Percentiles rank a stretch among this genome's conserved stretches.
Evolutionary conservation across 2,797 vertebrate species (phyloP).

Genomic region (Dendrocincla tyrannina): DNA sequence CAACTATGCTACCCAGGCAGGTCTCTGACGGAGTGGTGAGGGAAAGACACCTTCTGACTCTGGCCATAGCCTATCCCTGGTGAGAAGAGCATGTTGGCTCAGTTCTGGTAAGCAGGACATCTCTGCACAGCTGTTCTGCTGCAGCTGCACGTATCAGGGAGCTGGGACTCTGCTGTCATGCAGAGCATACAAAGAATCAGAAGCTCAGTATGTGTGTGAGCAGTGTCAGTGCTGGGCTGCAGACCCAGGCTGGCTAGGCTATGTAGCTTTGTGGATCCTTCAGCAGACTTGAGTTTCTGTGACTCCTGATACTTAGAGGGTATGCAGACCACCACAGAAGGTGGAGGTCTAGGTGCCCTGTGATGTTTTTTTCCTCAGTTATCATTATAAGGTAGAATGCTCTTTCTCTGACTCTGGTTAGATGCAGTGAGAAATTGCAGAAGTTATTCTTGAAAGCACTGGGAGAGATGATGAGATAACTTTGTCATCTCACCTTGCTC

Average conservation of each 20-base stretch:
- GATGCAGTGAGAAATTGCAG: not conserved
- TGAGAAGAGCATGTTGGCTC: not conserved
- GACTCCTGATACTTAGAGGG: not conserved
- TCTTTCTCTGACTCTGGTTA: not conserved
- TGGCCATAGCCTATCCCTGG: not conserved
- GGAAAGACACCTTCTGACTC: not conserved
- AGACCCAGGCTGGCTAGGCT: not conserved
- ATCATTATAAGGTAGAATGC: not conserved
- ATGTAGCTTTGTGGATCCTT: not conserved
- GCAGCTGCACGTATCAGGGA: not conserved
- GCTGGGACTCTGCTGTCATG: not conserved
- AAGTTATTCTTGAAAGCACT: not conserved
- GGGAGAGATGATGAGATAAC: not conserved
- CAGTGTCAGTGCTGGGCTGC: not conserved
- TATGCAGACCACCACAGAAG: not conserved
- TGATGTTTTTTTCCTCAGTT: not conserved
- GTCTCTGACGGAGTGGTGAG: not conserved
- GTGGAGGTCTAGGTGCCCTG: not conserved
- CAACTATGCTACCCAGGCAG: accelerated
- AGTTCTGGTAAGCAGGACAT: not conserved
- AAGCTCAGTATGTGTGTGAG: not conserved
- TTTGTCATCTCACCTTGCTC: not conserved
- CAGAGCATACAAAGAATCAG: accelerated
- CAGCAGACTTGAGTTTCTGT: not conserved
- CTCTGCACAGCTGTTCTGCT: not conserved